Percentiles rank a stretch among this genome's conserved stretches.
Conservation (phyloP, 2,113 vertebrate genomes). For the Marmota flaviventris region DNA sequence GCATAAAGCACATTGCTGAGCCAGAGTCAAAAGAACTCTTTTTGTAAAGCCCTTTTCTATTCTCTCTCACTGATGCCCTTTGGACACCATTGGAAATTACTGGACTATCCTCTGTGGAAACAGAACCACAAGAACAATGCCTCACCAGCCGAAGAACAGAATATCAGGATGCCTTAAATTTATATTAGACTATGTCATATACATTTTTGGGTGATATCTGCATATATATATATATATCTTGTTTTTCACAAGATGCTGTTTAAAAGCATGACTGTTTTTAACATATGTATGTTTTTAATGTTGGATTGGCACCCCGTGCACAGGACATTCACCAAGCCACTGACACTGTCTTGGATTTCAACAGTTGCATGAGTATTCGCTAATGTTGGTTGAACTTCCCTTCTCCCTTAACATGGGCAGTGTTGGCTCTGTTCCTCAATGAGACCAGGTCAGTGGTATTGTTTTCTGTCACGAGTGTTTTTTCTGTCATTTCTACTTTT, state of each 20-base stretch:
- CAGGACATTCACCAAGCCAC: constrained; percentile 76
- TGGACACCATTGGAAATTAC: constrained; percentile 75
- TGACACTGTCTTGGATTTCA: constrained; percentile 77
- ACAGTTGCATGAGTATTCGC: constrained; percentile 86
- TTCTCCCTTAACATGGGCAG: constrained; percentile 78
- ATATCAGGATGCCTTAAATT: constrained; percentile 90
- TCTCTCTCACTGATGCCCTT: constrained; percentile 73
- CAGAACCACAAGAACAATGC: constrained; percentile 69
- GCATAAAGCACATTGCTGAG: constrained; percentile 85
- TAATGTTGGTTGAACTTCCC: constrained; percentile 80
- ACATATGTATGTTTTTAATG: constrained; percentile 77
- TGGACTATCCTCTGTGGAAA: constrained; percentile 76
- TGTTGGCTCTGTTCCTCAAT: constrained; percentile 69
- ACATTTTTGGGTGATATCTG: constrained; percentile 83
- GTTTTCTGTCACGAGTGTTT: constrained; percentile 77
- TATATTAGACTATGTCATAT: constrained; percentile 82
- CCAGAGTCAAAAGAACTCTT: constrained; percentile 90
- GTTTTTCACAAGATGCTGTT: constrained; percentile 84
- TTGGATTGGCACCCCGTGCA: constrained; percentile 71
- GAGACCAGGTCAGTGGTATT: constrained; percentile 84
- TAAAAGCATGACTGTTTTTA: constrained; percentile 82
- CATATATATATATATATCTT: constrained; percentile 84
- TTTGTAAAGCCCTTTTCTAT: constrained; percentile 83
- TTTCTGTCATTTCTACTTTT: constrained; percentile 88
- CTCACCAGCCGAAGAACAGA: constrained; percentile 88